These are phyloP conservation scores for Popillia japonica DNA, from an alignment of 1,140 invertebrate species.

Conservation along the genomic window DNA sequence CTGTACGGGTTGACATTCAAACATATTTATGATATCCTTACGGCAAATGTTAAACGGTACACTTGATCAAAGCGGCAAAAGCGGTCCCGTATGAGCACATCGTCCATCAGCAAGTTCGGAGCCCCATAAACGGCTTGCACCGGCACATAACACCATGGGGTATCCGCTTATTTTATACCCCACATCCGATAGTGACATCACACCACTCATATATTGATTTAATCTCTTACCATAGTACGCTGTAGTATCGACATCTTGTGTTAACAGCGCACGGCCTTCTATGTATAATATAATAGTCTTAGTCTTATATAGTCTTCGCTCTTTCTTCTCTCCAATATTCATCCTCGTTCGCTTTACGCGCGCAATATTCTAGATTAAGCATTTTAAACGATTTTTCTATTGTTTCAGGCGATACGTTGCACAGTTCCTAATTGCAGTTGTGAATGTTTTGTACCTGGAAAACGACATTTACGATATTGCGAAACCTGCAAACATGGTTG, in stretches of 20 bases:
- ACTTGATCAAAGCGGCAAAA: constrained; percentile 43
- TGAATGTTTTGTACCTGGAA: constrained; percentile 79
- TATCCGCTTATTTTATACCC: constrained; percentile 42
- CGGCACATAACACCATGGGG: constrained; percentile 40
- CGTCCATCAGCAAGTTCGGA: constrained; percentile 41
- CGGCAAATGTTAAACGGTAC: constrained; percentile 42
- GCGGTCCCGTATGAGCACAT: constrained; percentile 41
- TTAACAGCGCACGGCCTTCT: constrained; percentile 10
- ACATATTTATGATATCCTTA: constrained; percentile 45
- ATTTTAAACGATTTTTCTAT: constrained; percentile 36
- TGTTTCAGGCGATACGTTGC: constrained; percentile 76
- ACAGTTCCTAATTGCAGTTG: constrained; percentile 75
- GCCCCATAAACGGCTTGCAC: constrained; percentile 40
- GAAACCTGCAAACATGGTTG: constrained; percentile 79
- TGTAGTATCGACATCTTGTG: constrained; percentile 22
- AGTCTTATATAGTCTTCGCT: background rate
- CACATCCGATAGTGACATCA: constrained; percentile 44
- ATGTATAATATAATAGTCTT: constrained; percentile 14
- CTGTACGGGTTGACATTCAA: constrained; percentile 39
- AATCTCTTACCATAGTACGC: constrained; percentile 42
- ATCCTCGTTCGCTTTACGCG: background rate
- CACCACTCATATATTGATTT: constrained; percentile 44
- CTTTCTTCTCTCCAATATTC: background rate
- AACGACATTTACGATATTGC: constrained; percentile 74
- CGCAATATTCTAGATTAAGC: background rate